Conservation (phyloP, 2,113 vertebrate species). For the Misgurnus anguillicaudatus region DNA sequence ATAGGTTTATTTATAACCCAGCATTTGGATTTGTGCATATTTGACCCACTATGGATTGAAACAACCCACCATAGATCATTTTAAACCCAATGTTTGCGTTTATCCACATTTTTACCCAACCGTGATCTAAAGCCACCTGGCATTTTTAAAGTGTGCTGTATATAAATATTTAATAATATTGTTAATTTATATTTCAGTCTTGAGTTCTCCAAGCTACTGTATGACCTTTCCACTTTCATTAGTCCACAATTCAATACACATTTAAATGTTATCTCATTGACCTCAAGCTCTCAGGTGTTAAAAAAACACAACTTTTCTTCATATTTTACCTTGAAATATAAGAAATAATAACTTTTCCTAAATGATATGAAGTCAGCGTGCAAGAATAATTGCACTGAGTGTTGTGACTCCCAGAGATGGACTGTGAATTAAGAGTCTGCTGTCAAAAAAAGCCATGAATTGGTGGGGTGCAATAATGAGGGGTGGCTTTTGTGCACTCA, state of each 20-base stretch:
- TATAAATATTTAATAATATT: too few species aligned
- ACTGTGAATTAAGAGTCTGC: neutral
- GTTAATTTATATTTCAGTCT: too few species aligned
- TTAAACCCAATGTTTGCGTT: too few species aligned
- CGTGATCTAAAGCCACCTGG: too few species aligned
- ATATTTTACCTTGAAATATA: neutral
- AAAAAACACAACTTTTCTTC: neutral
- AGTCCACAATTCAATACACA: neutral
- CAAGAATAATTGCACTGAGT: slow-evolving; percentile 29
- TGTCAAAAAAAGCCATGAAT: neutral
- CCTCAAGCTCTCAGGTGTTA: neutral
- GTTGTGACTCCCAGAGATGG: slow-evolving; percentile 27
- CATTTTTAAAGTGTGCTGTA: too few species aligned
- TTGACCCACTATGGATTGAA: too few species aligned
- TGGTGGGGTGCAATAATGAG: neutral
- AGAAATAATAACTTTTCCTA: slow-evolving; percentile 13
- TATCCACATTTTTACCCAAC: too few species aligned
- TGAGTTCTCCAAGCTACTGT: too few species aligned
- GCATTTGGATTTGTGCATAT: too few species aligned
- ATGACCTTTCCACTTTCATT: too few species aligned
- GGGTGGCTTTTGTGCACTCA: neutral
- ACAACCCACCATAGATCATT: too few species aligned
- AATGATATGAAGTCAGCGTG: slow-evolving; percentile 25
- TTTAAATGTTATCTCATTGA: neutral
- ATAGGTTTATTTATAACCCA: too few species aligned